Conservation (phyloP, 2,797 vertebrate species). For the Tympanoctomys barrerae region DNA sequence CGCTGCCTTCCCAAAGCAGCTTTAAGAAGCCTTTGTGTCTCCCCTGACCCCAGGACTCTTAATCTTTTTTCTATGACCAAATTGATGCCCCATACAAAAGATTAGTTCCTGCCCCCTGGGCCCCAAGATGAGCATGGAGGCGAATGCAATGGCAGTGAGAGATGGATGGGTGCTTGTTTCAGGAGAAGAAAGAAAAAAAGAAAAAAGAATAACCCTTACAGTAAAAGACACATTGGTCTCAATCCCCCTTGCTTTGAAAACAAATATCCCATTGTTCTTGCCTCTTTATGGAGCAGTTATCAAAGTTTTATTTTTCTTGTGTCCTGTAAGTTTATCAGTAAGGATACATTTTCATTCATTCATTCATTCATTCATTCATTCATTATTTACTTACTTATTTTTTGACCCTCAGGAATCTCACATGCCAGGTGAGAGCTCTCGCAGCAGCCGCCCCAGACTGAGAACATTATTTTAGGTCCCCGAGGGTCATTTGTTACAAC, state of each 20-base stretch:
- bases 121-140: not conserved
- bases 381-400: not conserved
- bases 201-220: not conserved
- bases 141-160: not conserved
- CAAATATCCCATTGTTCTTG: not conserved
- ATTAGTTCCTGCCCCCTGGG: rapidly evolving
- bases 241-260: not conserved
- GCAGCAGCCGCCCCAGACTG: too few species aligned
- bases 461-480: not conserved
- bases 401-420: not conserved
- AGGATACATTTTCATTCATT: not conserved
- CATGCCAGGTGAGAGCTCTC: not conserved
- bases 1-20: not conserved
- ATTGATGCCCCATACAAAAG: not conserved
- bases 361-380: not conserved
- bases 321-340: not conserved
- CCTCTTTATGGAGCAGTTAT: not conserved
- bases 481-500: not conserved
- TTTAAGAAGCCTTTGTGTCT: not conserved
- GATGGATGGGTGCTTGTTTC: not conserved
- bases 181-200: not conserved
- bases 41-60: not conserved
- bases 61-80: not conserved
- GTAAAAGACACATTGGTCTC: not conserved
- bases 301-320: not conserved